phyloP scores from a whole-genome alignment of 2,888 invertebrate genomes.

The Protonemura montana region DNA sequence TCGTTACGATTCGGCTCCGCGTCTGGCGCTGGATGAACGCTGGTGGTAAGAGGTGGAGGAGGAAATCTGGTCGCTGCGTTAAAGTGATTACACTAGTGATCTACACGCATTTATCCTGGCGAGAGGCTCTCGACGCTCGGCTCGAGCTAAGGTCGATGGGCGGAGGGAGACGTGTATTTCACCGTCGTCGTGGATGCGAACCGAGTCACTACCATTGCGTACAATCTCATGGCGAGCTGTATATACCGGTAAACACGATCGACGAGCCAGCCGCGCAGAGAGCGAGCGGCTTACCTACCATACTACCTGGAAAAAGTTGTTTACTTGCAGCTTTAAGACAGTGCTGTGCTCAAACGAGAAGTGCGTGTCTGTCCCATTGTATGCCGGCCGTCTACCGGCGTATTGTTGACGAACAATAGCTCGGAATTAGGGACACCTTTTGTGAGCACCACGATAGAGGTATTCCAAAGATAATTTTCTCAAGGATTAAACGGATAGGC shows the following conservation, averaged over 20 bases:
- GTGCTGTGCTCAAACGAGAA: constrained; percentile 18
- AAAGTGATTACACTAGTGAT: background rate
- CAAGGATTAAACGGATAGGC: constrained; percentile 29
- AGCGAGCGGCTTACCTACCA: background rate
- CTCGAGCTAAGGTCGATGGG: constrained; percentile 38
- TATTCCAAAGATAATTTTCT: constrained; percentile 23
- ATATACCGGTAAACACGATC: background rate
- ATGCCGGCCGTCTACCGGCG: background rate
- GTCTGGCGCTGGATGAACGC: background rate
- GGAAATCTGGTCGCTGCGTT: background rate
- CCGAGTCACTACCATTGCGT: constrained; percentile 8
- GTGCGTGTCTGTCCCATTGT: background rate
- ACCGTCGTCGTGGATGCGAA: background rate
- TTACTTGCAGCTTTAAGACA: constrained; percentile 35
- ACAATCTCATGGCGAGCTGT: background rate
- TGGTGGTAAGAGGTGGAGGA: background rate
- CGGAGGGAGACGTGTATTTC: background rate
- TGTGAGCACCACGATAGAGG: background rate
- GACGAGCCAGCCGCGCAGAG: background rate
- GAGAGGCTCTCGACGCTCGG: background rate
- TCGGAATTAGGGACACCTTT: background rate
- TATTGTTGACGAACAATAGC: background rate
- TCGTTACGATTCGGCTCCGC: background rate
- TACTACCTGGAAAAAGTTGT: constrained; percentile 41
- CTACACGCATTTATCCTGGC: background rate